These are phyloP conservation scores for Tragelaphus imberbis DNA, from an alignment of 2,113 vertebrate genomes.

Conservation along the genomic window DNA sequence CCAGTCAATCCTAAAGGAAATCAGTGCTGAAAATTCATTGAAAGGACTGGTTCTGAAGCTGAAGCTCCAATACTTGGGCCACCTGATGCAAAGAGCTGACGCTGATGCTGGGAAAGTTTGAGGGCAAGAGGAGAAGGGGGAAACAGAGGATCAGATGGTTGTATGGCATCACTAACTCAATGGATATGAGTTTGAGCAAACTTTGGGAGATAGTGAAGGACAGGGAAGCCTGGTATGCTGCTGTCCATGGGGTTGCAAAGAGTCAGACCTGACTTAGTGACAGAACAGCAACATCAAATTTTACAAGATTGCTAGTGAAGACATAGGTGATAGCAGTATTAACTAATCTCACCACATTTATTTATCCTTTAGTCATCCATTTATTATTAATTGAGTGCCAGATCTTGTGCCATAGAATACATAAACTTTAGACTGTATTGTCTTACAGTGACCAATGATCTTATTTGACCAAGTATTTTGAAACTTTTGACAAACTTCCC, in stretches of 20 bases:
- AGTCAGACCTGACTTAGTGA: neutral
- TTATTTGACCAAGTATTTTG: neutral
- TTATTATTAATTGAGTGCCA: slow-evolving; percentile 1
- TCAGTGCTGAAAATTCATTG: neutral
- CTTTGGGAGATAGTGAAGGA: neutral
- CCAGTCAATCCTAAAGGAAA: neutral
- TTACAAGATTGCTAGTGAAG: neutral
- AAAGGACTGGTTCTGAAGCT: neutral
- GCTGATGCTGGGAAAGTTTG: neutral
- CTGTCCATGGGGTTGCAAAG: neutral
- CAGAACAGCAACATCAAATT: neutral
- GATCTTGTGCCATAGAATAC: neutral
- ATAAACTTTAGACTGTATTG: neutral
- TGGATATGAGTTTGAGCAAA: neutral
- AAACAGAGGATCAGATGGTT: neutral
- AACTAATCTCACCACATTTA: neutral
- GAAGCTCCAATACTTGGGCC: neutral
- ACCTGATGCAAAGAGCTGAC: neutral
- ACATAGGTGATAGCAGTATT: neutral
- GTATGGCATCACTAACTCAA: neutral
- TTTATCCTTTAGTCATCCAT: neutral
- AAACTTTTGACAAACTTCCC: neutral
- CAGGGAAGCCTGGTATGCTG: neutral
- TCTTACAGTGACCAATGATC: neutral
- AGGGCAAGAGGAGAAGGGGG: neutral